Evolutionary conservation across 2,888 invertebrate species (phyloP), one percentile per base, ranked within the genome.

Genomic region (Anoplius nigerrimus): DNA sequence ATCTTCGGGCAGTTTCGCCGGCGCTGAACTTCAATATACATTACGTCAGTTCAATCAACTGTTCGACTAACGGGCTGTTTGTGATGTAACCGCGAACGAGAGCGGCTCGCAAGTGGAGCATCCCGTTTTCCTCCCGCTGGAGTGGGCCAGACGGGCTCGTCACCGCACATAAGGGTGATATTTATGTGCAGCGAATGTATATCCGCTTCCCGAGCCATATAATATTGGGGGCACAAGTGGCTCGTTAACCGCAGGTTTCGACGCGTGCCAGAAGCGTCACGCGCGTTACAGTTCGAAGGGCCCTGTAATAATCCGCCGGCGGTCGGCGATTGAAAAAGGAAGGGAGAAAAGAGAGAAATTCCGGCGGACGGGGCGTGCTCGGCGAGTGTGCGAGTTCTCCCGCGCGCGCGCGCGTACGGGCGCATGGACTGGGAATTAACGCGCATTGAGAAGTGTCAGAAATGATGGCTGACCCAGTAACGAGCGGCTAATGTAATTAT

Each of bases 201-300:
- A 66, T 65, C 72, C 54, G 51, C 45, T 70, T 75, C 51, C 21
- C 34, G 53, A 60, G 53, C 56, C 69, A 65, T 59, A 68, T 69
- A 48, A 48, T 66, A 68, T 72, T 61, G 66, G 72, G 59, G 69
- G 65, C 75, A 75, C 67, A 61, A 72, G 65, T 66, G 72, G 75
- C 69, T 74, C 67, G 75, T 75, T 75, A 70, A 75, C 75, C 62
- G 75, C 65, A 63, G 69, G 68, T 70, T 75, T 75, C 69, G 74
- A 70, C 75, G 71, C 75, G 75, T 75, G 75, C 75, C 75, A 74
- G 75, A 58, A 72, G 75, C 69, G 74, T 74, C 74, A 72, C 74
- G 74, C 72, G 74, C 69, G 64, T 75, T 70, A 74, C 75, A 59
- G 59, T 66, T 62, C 57, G 64, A 69, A 69, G 61, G 76, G 58